Base-by-base conservation (phyloP, 2,113 vertebrate species). In the Xenopus borealis region DNA sequence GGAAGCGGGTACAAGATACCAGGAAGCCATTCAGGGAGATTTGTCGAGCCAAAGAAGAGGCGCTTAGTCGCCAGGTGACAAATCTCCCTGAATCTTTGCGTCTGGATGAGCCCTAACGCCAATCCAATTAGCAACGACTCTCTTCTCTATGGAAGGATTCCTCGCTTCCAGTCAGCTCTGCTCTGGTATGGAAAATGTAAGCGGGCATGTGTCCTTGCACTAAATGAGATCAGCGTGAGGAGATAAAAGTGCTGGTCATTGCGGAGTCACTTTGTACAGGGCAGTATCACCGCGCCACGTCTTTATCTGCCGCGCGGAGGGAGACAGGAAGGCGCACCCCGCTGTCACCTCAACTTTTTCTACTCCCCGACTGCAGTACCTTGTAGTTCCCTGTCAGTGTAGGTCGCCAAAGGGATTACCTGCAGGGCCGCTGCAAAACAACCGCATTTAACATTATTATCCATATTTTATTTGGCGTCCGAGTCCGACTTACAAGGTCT, bases 201-300 rank as follows among this genome's bases (percentile, higher is more conserved):
- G 18, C 18, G 14, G 72, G 46, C 72, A 75, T 74, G 67, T 74
- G 64, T 30, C 17, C 10, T 45, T 50, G 66, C 78, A 27, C 23
- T 27, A 27, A 27, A 27, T 27, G 3, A 72, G 66, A 59, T 64
- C 14, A 30, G 72, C 59, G 75, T 77, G 72, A 76, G 68, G 58
- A 81, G 44, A 78, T 78, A 78, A 81, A n/a, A 82, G 75, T 10
- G 20, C 12, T 8, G 81, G 83, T 71, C 80, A 23, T 17, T 72
- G 30, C 69, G 9, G 75, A 40, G 59, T 52, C 12, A 70, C 50
- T 61, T 23, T 67, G 46, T 67, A 18, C 46, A 20, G 40, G 65
- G 47, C 65, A 50, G 14, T 47, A 62, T 13, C 57, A 62, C n/a
- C 13, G 6, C 7, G 33, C 23, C 27, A 69, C 7, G 27, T 19